Base-by-base conservation (phyloP, 2,888 invertebrate genomes). In the Chamaedrilus cognettii region DNA sequence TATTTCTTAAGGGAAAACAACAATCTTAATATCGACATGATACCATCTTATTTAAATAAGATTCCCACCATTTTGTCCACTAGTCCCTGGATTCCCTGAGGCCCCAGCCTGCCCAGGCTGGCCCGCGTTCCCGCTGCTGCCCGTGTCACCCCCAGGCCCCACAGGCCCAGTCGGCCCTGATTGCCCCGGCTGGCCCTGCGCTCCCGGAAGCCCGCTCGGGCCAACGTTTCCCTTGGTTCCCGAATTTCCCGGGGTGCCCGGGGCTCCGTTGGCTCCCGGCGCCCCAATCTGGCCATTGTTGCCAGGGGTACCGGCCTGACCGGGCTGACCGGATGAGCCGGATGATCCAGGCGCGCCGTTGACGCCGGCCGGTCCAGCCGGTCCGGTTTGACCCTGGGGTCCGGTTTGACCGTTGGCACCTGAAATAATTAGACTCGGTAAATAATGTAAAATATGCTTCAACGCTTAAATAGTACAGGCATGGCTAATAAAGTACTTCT, bases 181-280 rank as follows among this genome's bases (percentile, higher is more conserved):
- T 32, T 51, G 61, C 11, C 68, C 68, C 26, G 65, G n/a, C 30
- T 51, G 67, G 33, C 72, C 72, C 23, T 30, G 28, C 49, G 62
- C 56, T 51, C 73, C 73, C 3, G 52, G 32, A 42, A 68, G 66
- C 23, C 72, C 72, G 28, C 62, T 15, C 26, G 62, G 32, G 15
- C 70, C 70, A 28, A 49, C 42, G 42, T 7, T 19, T 42, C 42
- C 42, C 42, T 19, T 42, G 42, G 11, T 19, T 7, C 42, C 42
- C 7, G 42, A 19, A 42, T 42, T 42, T 42, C 42, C 42, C 42
- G 7, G 5, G 15, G 58, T 42, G n/a, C 63, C 69, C 32, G 49
- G 35, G 26, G 1, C 30, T 32, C 67, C 66, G 7, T 7, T 19
- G 11, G 7, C 11, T 19, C 42, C 42, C 11, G 42, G 42, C 42